These are phyloP conservation scores for Lamproptera curius DNA, from an alignment of 2,888 invertebrate genomes.

Conservation along the genomic window DNA sequence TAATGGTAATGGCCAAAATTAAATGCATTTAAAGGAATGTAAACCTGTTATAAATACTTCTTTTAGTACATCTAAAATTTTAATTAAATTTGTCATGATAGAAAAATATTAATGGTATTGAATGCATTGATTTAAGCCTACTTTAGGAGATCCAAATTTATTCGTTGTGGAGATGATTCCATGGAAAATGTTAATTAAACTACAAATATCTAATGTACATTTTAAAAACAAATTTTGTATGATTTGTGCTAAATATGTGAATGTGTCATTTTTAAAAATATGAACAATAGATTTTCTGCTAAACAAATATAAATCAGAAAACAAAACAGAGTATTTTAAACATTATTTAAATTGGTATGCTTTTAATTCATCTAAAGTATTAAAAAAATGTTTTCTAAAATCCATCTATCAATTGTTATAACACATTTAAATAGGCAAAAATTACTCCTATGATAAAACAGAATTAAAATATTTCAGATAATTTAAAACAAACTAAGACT, in stretches of 20 bases:
- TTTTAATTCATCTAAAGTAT: no score
- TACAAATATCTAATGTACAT: background rate
- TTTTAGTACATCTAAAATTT: conserved; percentile 2
- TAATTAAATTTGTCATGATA: conserved; percentile 13
- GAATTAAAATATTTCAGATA: no score
- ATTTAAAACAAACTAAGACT: no score
- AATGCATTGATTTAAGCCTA: conserved; percentile 5
- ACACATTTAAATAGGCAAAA: no score
- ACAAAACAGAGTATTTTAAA: no score
- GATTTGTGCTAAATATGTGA: conserved; percentile 9
- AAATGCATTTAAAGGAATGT: conserved; percentile 24
- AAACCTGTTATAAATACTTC: conserved; percentile 10
- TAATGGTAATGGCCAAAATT: background rate
- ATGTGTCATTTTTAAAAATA: no score
- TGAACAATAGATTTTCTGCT: no score
- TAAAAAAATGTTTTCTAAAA: no score
- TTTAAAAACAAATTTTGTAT: background rate
- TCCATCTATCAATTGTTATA: no score
- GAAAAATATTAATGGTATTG: conserved; percentile 1
- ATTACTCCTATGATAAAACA: no score
- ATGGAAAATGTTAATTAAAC: background rate
- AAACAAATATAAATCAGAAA: no score
- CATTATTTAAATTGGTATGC: no score
- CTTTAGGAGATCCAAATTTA: conserved; percentile 11
- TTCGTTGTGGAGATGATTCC: conserved; percentile 3